Evolutionary conservation across 2,888 invertebrate species (phyloP), one percentile per base, ranked within the genome.

Genomic region (Nymphalis urticae): DNA sequence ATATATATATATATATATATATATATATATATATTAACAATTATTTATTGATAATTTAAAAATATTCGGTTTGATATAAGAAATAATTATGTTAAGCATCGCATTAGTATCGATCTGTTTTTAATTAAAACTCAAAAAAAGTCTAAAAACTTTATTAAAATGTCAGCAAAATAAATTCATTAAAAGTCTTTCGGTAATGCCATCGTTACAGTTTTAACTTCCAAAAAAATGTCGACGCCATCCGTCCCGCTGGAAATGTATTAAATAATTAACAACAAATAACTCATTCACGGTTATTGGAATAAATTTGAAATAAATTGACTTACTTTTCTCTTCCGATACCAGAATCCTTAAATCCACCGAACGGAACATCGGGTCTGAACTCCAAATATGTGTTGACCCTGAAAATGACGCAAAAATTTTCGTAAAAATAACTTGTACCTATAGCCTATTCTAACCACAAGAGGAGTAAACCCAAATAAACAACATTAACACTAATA

Each of bases 261-360:
- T 64, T 54, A 68, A 62, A n/a, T 8, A 70, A 51, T 16, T 50
- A 21, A 54, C 10, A 48, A 7, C 19, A 62, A 32, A 13, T 36
- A 48, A 47, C 24, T 56, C 60, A 42, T 13, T 56, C 63, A 42
- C 13, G 8, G 13, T 13, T 42, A 36, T 27, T n/a, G 48, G 47
- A 36, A 21, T 50, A 24, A 60, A 47, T 47, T 2, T 21, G 48
- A 48, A 36, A 21, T 50, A 24, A 60, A 47, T 47, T 2, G 21
- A 54, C 84, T 80, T 77, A 87, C 88, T 75, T 78, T 77, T 88
- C 88, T 47, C 86, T 82, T 73, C 97, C 97, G 72, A 96, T 93
- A 72, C 97, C 97, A 24, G 97, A 97, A 75, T 95, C 94, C 81
- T 97, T 97, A 84, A 94, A 97, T 48, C 97, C 97, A 54, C 97